Conservation (phyloP, 2,888 invertebrate species). For the Drosophila dives region DNA sequence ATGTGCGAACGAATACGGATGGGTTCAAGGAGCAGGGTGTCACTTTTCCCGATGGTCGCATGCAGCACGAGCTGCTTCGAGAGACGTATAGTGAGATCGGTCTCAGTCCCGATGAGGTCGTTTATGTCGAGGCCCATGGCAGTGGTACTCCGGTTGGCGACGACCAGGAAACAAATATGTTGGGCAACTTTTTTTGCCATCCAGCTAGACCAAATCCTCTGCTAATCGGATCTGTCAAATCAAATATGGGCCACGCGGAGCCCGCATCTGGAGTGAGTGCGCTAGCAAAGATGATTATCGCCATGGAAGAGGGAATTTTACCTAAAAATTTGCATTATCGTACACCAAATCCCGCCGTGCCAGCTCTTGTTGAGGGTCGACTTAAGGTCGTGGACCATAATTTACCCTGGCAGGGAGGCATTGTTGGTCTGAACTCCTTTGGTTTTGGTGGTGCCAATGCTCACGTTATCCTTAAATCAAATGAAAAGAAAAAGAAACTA, state of each 20-base stretch:
- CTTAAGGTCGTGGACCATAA: slow-evolving; percentile 95
- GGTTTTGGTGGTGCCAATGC: slow-evolving; percentile 99
- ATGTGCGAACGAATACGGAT: slow-evolving; percentile 96
- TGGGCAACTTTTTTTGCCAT: slow-evolving; percentile 95
- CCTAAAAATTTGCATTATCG: slow-evolving; percentile 96
- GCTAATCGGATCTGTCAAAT: slow-evolving; percentile 98
- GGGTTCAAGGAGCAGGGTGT: slow-evolving; percentile 96
- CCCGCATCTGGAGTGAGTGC: slow-evolving; percentile 96
- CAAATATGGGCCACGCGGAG: slow-evolving; percentile 99
- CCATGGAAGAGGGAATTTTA: slow-evolving; percentile 95
- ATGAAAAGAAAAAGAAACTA: slow-evolving; percentile 88
- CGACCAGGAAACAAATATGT: slow-evolving; percentile 98
- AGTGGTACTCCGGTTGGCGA: slow-evolving; percentile 99
- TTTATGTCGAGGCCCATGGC: slow-evolving; percentile 98
- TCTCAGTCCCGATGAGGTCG: slow-evolving; percentile 92
- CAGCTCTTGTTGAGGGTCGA: slow-evolving; percentile 93
- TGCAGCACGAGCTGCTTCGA: slow-evolving; percentile 92
- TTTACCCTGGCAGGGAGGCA: slow-evolving; percentile 94
- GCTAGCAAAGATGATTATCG: slow-evolving; percentile 95
- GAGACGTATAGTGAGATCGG: slow-evolving; percentile 94
- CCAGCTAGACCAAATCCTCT: slow-evolving; percentile 90
- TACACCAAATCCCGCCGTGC: slow-evolving; percentile 94
- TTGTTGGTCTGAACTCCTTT: slow-evolving; percentile 97
- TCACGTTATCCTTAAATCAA: slow-evolving; percentile 93
- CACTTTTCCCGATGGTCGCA: slow-evolving; percentile 92